A percentile compares a stretch with the other conserved stretches of the same genome.
Evolutionary conservation across 2,797 vertebrate genomes (phyloP).

Genomic region (Poliocrania exsul): DNA sequence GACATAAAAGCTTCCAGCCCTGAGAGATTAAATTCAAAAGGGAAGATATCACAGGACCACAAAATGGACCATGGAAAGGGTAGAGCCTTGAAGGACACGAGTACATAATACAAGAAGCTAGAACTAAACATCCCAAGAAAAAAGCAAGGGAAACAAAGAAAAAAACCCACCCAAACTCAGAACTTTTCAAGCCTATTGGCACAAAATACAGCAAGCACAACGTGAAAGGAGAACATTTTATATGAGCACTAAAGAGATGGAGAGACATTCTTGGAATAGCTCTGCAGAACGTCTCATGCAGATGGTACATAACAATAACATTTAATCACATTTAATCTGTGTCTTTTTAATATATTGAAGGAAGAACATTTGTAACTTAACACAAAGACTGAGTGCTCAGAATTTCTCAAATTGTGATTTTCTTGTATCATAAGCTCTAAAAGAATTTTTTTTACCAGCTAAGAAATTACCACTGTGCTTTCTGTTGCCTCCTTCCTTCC

Average conservation of each 20-base stretch:
- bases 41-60: background rate
- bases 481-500: constrained; percentile 53
- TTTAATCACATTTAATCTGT: background rate
- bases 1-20: background rate
- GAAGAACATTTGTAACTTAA: background rate
- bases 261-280: background rate
- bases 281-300: background rate
- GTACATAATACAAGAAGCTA: background rate
- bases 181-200: background rate
- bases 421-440: background rate
- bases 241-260: background rate
- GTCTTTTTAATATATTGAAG: background rate
- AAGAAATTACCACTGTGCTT: constrained; percentile 21
- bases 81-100: background rate
- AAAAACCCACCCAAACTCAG: fast-evolving
- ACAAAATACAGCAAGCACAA: background rate
- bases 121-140: background rate
- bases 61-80: background rate
- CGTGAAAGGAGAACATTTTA: background rate
- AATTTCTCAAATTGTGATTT: background rate
- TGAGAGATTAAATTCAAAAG: background rate
- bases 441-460: background rate
- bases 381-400: background rate
- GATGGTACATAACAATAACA: background rate
- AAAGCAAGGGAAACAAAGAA: background rate